Percentiles rank a stretch among this genome's conserved stretches.
These are phyloP conservation scores for Empis stercorea DNA, from an alignment of 2,888 invertebrate species.

Conservation along the genomic window DNA sequence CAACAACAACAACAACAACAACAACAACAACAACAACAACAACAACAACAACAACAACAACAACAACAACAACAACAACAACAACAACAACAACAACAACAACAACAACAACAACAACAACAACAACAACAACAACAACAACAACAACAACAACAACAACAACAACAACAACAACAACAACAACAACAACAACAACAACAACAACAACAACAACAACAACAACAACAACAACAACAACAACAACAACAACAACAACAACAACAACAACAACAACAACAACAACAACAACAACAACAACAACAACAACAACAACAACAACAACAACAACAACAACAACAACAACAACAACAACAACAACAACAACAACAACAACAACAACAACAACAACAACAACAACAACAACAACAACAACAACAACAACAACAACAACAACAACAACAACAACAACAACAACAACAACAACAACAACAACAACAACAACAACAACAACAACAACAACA, in stretches of 20 bases:
- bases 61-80: constrained; percentile 21
- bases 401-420: constrained; percentile 1
- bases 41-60: not conserved
- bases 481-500: too few species aligned
- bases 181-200: constrained; percentile 7
- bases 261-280: not conserved
- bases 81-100: constrained; percentile 24
- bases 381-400: not conserved
- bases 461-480: too few species aligned
- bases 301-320: constrained; percentile 3
- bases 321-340: not conserved
- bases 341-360: not conserved
- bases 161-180: constrained; percentile 4
- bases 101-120: constrained; percentile 18
- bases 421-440: constrained; percentile 3
- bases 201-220: constrained; percentile 10
- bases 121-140: constrained; percentile 5
- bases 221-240: constrained; percentile 2
- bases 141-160: constrained; percentile 7
- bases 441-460: constrained; percentile 2
- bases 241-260: too few species aligned
- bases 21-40: constrained; percentile 7
- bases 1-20: constrained; percentile 11
- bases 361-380: not conserved
- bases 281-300: not conserved